Evolutionary conservation across 2,113 vertebrate species (phyloP).

Genomic region (Toxotes chatareus): DNA sequence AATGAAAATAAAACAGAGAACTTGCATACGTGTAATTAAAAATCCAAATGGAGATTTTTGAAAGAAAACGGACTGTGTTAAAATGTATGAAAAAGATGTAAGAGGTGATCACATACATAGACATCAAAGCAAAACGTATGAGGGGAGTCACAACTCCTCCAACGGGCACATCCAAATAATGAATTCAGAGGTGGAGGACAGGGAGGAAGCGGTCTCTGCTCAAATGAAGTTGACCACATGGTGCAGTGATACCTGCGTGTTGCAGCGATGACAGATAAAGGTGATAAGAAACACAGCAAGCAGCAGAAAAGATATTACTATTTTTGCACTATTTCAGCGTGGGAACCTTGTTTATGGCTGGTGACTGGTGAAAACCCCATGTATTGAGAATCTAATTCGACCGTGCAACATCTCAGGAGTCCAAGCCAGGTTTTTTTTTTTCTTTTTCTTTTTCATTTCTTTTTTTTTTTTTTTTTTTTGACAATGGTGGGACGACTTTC

Average conservation of each 20-base stretch:
- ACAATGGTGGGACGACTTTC: conserved; percentile 3
- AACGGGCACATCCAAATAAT: conserved; percentile 9
- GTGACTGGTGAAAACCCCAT: not conserved
- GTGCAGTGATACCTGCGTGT: conserved; percentile 26
- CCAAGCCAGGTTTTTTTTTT: not conserved
- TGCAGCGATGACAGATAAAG: conserved; percentile 42
- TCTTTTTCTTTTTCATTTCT: not conserved
- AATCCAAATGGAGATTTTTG: not conserved
- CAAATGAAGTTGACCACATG: not conserved
- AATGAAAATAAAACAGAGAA: conserved; percentile 14
- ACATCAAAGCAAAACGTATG: not conserved
- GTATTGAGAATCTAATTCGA: conserved; percentile 7
- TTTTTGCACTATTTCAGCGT: not conserved
- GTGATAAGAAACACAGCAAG: conserved; percentile 25
- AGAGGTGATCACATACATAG: not conserved
- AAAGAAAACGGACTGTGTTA: not conserved
- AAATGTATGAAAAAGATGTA: conserved; percentile 6
- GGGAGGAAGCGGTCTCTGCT: conserved; percentile 16
- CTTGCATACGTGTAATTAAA: conserved; percentile 19
- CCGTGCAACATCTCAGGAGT: conserved; percentile 2
- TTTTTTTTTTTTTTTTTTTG: not conserved
- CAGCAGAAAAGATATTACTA: conserved; percentile 6
- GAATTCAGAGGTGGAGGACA: conserved; percentile 1
- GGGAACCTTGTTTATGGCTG: conserved; percentile 7
- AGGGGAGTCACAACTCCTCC: conserved; percentile 25